Base-by-base conservation (phyloP, 2,888 invertebrate genomes). In the Drosophila quasianomalipes region DNA sequence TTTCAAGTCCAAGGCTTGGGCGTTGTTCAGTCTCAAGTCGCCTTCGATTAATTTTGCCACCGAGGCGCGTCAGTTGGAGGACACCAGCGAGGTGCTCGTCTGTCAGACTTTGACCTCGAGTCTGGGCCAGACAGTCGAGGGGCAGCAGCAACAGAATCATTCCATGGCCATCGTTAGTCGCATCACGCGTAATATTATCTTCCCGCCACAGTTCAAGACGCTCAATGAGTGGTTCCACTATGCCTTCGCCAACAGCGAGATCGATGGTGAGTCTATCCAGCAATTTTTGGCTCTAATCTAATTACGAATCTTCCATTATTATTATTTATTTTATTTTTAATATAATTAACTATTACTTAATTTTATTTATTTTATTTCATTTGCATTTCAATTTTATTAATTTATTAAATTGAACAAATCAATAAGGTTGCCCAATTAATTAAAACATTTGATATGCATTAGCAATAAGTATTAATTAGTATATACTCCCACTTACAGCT, bases 161-260 rank as follows among this genome's bases (percentile, higher is more conserved):
- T 97, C 97, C 63, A 98, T 98, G 97, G 99, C 97, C 30, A 98
- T 98, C 14, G 98, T 99, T 64, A 98, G 98, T 92, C 96, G 98
- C 92, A 96, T 99, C 90, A 97, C 98, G 61, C 95, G 99, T 59
- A 98, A 97, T 82, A 96, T 98, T 74, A 96, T 98, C 74, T 98
- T 99, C 94, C 98, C 98, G 76, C 99, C 98, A 37, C 98, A 98
- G 94, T 98, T 98, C 94, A 97, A 98, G 93, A 97, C 97, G 44
- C 95, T 99, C 49, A 96, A 97, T 90, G 99, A 99, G 94, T 99
- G 99, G 99, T 99, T 99, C 94, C 96, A 97, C 89, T 99, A 99
- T 93, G 98, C 99, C 0, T 99, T 99, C 94, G 97, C 98, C 28
- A 97, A 97, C 85, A 97, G 97, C 93, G 98, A 98, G 94, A 97